These are phyloP conservation scores for Melanostoma scalare DNA, from an alignment of 2,888 invertebrate species.

Conservation along the genomic window DNA sequence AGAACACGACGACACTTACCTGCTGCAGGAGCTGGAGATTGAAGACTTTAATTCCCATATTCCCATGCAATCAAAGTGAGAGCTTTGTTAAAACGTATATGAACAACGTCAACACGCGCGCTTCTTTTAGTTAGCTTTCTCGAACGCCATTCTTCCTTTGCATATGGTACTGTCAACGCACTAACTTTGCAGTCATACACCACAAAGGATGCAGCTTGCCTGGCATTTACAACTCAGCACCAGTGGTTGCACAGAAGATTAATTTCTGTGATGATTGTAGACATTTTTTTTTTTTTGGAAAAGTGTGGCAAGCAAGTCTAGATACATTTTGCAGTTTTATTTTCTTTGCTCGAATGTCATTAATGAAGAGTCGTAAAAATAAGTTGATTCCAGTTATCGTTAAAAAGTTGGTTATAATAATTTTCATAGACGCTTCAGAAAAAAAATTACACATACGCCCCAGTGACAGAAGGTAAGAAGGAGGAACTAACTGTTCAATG, in stretches of 20 bases:
- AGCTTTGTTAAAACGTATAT: slow-evolving; percentile 12
- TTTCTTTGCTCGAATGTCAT: no score
- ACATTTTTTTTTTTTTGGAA: not conserved
- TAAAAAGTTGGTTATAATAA: no score
- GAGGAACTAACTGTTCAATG: no score
- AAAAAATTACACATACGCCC: no score
- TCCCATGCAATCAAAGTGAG: slow-evolving; percentile 62
- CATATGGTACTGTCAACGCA: slow-evolving; percentile 18
- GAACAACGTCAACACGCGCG: slow-evolving; percentile 12
- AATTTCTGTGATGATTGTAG: slow-evolving; percentile 26
- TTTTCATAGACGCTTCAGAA: no score
- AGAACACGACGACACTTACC: slow-evolving; percentile 12
- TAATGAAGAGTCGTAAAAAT: no score
- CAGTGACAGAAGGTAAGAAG: no score
- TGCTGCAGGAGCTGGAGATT: not conserved
- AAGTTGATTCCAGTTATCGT: no score
- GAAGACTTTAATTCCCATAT: slow-evolving; percentile 35
- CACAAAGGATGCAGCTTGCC: slow-evolving; percentile 21
- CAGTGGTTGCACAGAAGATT: slow-evolving; percentile 3
- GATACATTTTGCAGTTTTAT: not conserved
- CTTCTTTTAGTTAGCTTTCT: slow-evolving; percentile 34
- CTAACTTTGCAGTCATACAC: slow-evolving; percentile 18
- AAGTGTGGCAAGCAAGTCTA: slow-evolving; percentile 11
- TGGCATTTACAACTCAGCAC: slow-evolving; percentile 31
- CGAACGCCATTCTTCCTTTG: slow-evolving; percentile 10